These are phyloP conservation scores for Arothron firmamentum DNA, from an alignment of 2,113 vertebrate genomes.

Conservation along the genomic window DNA sequence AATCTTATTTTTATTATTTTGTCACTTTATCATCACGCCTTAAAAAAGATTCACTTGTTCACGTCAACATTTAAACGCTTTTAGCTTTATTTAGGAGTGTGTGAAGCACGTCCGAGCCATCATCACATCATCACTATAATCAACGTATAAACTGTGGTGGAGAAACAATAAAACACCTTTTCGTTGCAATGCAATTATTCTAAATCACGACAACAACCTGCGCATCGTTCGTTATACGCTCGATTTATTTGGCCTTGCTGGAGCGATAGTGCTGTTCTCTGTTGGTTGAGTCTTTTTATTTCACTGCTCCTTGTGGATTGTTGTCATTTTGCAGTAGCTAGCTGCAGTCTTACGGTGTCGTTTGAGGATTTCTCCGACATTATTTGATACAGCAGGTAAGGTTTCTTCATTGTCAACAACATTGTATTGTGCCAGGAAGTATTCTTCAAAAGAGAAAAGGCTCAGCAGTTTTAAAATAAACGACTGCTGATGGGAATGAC, in stretches of 20 bases:
- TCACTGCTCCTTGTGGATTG: slow-evolving; percentile 33
- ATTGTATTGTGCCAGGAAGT: neutral
- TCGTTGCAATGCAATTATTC: no score
- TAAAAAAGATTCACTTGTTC: no score
- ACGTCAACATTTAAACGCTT: no score
- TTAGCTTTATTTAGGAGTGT: no score
- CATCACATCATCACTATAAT: no score
- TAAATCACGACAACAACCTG: no score
- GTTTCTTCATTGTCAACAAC: slow-evolving; percentile 3
- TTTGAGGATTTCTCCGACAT: slow-evolving; percentile 20
- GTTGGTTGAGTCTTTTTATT: slow-evolving; percentile 19
- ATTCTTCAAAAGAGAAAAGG: neutral
- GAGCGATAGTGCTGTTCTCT: slow-evolving; percentile 15
- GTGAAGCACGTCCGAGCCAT: no score
- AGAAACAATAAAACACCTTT: no score
- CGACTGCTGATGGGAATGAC: neutral
- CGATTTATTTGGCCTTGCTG: neutral
- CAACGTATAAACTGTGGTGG: no score
- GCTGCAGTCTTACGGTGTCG: slow-evolving; percentile 26
- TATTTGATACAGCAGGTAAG: slow-evolving; percentile 61
- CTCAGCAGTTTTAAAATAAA: neutral
- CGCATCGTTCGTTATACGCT: neutral
- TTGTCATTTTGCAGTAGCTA: slow-evolving; percentile 59
- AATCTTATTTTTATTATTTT: no score
- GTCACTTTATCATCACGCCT: no score